A percentile compares a stretch with the other conserved stretches of the same genome.
Conservation (phyloP, 2,888 invertebrate genomes). For the Tyria jacobaeae region DNA sequence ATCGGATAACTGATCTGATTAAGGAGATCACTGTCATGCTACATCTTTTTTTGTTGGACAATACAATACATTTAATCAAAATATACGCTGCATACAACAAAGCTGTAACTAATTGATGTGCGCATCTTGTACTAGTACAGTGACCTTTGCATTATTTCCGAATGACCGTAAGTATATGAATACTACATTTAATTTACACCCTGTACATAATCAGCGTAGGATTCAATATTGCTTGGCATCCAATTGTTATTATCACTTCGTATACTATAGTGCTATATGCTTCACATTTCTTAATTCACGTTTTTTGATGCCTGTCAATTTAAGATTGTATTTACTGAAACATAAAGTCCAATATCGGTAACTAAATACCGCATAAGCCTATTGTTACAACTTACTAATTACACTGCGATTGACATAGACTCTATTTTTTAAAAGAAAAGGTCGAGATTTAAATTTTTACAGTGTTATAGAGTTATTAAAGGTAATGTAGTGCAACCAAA, state of each 20-base stretch:
- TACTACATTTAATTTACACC: slow-evolving; percentile 26
- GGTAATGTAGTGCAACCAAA: slow-evolving; percentile 43
- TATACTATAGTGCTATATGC: not conserved
- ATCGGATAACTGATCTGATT: not conserved
- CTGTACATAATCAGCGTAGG: not conserved
- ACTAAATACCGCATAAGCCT: slow-evolving; percentile 1
- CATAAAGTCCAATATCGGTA: slow-evolving; percentile 16
- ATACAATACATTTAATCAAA: not conserved
- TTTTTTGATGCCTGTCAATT: not conserved
- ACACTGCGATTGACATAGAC: slow-evolving; percentile 5
- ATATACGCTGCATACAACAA: slow-evolving; percentile 5
- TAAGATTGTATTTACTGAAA: not conserved
- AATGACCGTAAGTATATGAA: slow-evolving; percentile 51
- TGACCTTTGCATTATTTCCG: too few relatives aligned
- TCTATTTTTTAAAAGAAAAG: slow-evolving; percentile 3
- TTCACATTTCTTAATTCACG: slow-evolving; percentile 9
- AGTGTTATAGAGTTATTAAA: not conserved
- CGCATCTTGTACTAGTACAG: slow-evolving; percentile 40
- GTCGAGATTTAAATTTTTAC: slow-evolving; percentile 14
- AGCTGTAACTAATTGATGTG: slow-evolving; percentile 22
- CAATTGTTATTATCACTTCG: not conserved
- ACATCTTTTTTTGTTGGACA: not conserved
- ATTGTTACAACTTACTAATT: slow-evolving; percentile 15
- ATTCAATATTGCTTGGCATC: slow-evolving; percentile 17
- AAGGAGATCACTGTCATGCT: not conserved